Base-by-base conservation (phyloP, 1,140 invertebrate genomes). In the Mesaphorura yosii region DNA sequence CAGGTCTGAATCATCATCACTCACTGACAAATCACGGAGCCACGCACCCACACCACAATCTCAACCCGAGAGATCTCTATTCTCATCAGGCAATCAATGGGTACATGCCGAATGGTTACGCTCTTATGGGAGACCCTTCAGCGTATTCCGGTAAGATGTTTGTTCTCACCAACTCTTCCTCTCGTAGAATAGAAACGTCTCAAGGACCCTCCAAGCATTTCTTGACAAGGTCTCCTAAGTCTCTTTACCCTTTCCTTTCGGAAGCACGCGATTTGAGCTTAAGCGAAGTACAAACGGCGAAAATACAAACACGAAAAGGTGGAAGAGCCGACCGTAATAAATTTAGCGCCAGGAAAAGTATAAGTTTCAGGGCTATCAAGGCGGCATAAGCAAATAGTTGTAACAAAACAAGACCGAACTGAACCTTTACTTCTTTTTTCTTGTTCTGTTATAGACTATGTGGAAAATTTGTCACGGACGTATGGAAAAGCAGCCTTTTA, bases 81-180 rank as follows among this genome's bases (percentile, higher is more conserved):
- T 69, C 71, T 65, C 88, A 92, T 67, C 84, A 88, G 66, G 91
- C 93, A 85, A 82, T 85, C 1, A 94, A 93, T 68, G 89, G 89
- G 0, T 95, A 95, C 73, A 93, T 95, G 88, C 87, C 88, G 27
- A 95, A 95, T 69, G 90, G 91, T 14, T 86, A 90, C 68, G 85
- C 86, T 74, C 84, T 72, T 66, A 75, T 75, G 70, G 64, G 66
- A 79, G 78, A 82, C 67, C 80, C 61, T 17, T 53, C 58, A 27
- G 61, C 61, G 23, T 63, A 63, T 55, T 45, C 55, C 40, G 61
- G 61, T 63, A 49, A 57, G 57, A n/a, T n/a, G n/a, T n/a, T n/a
- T n/a, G n/a, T n/a, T 55, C 42, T 6, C 20, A 17, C n/a, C 17
- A n/a, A n/a, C n/a, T n/a, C n/a, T n/a, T n/a, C 34, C n/a, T 37